phyloP scores from a whole-genome alignment of 2,797 vertebrate species.

The Knipowitschia caucasica region DNA sequence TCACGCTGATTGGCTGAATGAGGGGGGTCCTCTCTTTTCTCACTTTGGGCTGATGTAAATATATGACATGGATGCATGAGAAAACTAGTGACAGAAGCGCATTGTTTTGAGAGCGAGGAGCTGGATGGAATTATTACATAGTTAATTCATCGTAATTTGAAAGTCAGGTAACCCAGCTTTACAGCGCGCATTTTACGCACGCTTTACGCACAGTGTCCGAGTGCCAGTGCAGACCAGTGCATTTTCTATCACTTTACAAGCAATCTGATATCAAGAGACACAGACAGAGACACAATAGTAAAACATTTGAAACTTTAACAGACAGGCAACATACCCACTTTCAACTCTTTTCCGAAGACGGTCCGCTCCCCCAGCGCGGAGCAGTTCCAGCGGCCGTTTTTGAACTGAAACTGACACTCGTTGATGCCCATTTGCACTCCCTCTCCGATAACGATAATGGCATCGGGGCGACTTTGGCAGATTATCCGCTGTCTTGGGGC shows the following conservation, averaged over 20 bases:
- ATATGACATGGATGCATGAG: no score
- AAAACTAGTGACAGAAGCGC: no score
- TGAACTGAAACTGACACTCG: slow-evolving; percentile 99
- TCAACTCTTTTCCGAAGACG: slow-evolving; percentile 98
- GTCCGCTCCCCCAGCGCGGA: slow-evolving; percentile 95
- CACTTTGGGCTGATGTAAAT: no score
- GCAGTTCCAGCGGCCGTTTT: slow-evolving; percentile 96
- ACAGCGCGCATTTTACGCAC: slow-evolving; percentile 24
- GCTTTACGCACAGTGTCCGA: background rate
- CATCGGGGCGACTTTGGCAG: slow-evolving; percentile 98
- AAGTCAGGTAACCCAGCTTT: no score
- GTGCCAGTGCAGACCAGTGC: background rate
- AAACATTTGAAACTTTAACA: slow-evolving; percentile 51
- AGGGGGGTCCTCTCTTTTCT: no score
- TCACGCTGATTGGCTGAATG: no score
- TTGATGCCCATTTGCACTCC: slow-evolving; percentile 98
- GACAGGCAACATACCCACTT: slow-evolving; percentile 95
- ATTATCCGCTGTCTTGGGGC: slow-evolving; percentile 96
- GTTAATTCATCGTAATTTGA: no score
- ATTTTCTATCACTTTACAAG: background rate
- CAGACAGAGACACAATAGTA: background rate
- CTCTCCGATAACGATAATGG: slow-evolving; percentile 97
- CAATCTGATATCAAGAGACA: no score
- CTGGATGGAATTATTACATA: no score
- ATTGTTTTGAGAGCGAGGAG: no score